Percentiles rank a stretch among this genome's conserved stretches.
These are phyloP conservation scores for Melanerpes formicivorus DNA, from an alignment of 2,113 vertebrate genomes.

Conservation along the genomic window DNA sequence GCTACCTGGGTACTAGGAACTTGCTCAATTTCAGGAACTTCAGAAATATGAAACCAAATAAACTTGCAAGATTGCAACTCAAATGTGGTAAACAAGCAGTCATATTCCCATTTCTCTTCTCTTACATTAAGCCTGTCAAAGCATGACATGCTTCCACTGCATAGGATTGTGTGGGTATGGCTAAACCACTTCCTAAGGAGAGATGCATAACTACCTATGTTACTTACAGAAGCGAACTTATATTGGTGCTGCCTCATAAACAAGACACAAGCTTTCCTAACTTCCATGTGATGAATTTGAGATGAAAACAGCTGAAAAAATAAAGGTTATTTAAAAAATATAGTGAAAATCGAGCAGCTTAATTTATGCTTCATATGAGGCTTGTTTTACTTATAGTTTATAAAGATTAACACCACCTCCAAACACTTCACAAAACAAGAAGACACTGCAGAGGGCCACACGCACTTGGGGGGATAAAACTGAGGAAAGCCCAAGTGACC, in stretches of 20 bases:
- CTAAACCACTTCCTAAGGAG: accelerated
- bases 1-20: not conserved
- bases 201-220: accelerated
- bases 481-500: not conserved
- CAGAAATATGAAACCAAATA: not conserved
- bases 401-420: accelerated
- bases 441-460: accelerated
- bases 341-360: accelerated
- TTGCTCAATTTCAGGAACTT: not conserved
- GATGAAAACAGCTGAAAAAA: constrained; percentile 81
- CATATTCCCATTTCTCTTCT: accelerated
- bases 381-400: accelerated
- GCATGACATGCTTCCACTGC: accelerated
- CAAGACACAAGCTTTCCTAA: constrained; percentile 86
- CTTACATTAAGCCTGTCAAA: accelerated
- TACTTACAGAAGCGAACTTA: constrained; percentile 90
- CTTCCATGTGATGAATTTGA: constrained; percentile 87
- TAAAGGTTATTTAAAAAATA: not conserved
- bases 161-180: accelerated
- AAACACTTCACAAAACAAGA: accelerated
- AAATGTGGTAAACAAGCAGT: accelerated
- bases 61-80: accelerated
- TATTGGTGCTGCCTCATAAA: constrained; percentile 86
- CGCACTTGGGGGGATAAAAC: no score
- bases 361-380: accelerated